A percentile compares a stretch with the other conserved stretches of the same genome.
Conservation (phyloP, 1,140 invertebrate species). For the Eueides isabella region DNA sequence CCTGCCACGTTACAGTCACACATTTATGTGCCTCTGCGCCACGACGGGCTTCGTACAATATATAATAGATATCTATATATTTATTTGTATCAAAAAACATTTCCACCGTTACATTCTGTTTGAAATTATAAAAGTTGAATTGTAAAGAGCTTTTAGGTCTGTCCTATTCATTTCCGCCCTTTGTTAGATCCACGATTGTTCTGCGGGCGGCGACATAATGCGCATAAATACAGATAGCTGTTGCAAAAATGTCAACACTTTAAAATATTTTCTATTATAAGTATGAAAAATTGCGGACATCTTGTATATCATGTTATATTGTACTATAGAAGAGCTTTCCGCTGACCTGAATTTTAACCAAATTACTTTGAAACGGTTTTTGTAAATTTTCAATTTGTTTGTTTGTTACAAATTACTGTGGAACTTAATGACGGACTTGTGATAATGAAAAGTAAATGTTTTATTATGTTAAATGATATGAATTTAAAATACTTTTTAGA, state of each 20-base stretch:
- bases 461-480: neutral
- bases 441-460: slow-evolving; percentile 10
- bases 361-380: neutral
- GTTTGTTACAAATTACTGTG: neutral
- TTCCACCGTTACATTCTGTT: neutral
- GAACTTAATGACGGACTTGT: neutral
- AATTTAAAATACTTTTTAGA: too few species aligned
- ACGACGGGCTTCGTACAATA: too few species aligned
- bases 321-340: neutral
- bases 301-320: slow-evolving; percentile 1
- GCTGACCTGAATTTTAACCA: slow-evolving; percentile 9
- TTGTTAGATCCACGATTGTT: slow-evolving; percentile 8
- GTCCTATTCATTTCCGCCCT: slow-evolving; percentile 7
- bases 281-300: slow-evolving; percentile 10
- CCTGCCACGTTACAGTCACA: too few species aligned
- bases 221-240: neutral
- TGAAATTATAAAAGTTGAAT: slow-evolving; percentile 12
- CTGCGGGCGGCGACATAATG: neutral
- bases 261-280: slow-evolving; percentile 12
- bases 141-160: slow-evolving; percentile 12
- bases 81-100: neutral
- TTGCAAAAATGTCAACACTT: slow-evolving; percentile 6
- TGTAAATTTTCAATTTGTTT: neutral
- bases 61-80: too few species aligned
- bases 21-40: too few species aligned